These are phyloP conservation scores for Choreutis nemorana DNA, from an alignment of 2,888 invertebrate genomes.

Conservation along the genomic window DNA sequence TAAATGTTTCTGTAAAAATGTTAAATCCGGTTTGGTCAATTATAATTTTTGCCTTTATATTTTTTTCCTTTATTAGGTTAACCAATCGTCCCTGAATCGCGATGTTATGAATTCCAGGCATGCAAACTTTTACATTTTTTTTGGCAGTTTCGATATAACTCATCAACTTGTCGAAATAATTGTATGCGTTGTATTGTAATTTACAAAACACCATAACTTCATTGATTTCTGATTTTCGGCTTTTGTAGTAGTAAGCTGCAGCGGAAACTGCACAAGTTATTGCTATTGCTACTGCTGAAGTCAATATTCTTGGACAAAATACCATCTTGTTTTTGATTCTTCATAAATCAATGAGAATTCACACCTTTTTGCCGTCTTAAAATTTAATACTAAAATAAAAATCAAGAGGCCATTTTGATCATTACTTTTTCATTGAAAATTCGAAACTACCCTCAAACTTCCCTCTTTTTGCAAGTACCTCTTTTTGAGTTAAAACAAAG, in stretches of 20 bases:
- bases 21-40: constrained; percentile 48
- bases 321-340: constrained; percentile 55
- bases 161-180: constrained; percentile 52
- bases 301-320: constrained; percentile 38
- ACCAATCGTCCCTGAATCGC: constrained; percentile 52
- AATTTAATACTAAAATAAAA: constrained; percentile 41
- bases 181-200: constrained; percentile 48
- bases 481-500: too few relatives aligned
- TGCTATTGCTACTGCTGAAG: constrained; percentile 46
- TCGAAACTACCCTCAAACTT: constrained; percentile 29
- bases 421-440: constrained; percentile 17
- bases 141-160: constrained; percentile 49
- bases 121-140: constrained; percentile 43
- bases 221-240: constrained; percentile 38
- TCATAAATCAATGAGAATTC: not conserved
- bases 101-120: constrained; percentile 56
- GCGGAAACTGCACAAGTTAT: constrained; percentile 49
- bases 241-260: constrained; percentile 49
- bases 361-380: constrained; percentile 19
- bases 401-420: constrained; percentile 32
- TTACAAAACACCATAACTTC: constrained; percentile 62
- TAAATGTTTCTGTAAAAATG: constrained; percentile 40
- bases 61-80: constrained; percentile 35
- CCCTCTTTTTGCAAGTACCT: too few relatives aligned
- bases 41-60: constrained; percentile 42